Conservation (phyloP, 2,113 vertebrate genomes). For the Bubalus kerabau region DNA sequence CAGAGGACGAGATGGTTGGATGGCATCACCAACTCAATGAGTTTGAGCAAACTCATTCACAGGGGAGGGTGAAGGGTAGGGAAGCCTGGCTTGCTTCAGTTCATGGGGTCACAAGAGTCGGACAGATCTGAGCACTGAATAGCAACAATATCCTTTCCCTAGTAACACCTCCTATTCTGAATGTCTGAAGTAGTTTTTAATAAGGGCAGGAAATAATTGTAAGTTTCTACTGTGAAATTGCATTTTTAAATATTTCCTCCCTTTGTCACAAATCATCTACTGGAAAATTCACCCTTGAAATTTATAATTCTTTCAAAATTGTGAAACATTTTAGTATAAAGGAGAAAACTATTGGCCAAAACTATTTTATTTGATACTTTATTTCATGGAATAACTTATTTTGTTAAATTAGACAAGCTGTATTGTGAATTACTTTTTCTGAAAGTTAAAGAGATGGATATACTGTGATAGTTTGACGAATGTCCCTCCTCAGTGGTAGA, state of each 20-base stretch:
- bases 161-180: neutral
- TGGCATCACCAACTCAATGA: neutral
- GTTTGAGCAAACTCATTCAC: neutral
- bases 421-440: conserved; percentile 23
- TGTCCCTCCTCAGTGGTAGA: neutral
- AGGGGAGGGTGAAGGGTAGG: neutral
- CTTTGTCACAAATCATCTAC: neutral
- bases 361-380: neutral
- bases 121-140: neutral
- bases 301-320: neutral
- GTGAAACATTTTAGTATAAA: neutral
- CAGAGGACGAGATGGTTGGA: neutral
- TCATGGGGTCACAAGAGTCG: neutral
- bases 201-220: neutral
- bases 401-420: neutral
- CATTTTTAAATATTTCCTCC: neutral
- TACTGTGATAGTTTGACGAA: neutral
- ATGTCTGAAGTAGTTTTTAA: conserved; percentile 28
- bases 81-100: neutral
- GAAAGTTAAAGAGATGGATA: neutral
- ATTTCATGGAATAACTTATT: neutral
- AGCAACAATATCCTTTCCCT: neutral
- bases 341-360: neutral
- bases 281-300: neutral
- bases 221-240: conserved; percentile 21